Conservation (phyloP, 2,888 invertebrate species). For the Pollenia labialis region DNA sequence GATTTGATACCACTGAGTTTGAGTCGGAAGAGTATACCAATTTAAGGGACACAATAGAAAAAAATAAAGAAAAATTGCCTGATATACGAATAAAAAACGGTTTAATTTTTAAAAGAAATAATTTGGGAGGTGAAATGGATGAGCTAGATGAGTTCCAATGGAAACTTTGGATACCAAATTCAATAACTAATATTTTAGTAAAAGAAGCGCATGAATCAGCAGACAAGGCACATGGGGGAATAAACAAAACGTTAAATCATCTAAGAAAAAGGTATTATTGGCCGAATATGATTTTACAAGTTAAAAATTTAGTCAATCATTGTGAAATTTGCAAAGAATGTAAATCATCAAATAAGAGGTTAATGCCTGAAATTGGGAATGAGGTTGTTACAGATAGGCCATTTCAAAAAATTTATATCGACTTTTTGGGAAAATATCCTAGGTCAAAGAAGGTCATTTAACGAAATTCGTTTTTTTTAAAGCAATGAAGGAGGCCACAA, state of each 20-base stretch:
- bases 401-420: neutral
- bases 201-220: constrained; percentile 51
- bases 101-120: neutral
- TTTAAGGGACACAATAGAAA: neutral
- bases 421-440: constrained; percentile 32
- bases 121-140: no score
- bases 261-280: constrained; percentile 29
- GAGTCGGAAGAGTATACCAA: constrained; percentile 12
- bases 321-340: neutral
- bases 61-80: constrained; percentile 14
- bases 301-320: neutral
- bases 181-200: constrained; percentile 20
- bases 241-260: constrained; percentile 31
- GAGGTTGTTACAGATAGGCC: neutral
- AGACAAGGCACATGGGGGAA: constrained; percentile 54
- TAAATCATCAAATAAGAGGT: neutral
- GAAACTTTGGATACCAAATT: constrained; percentile 57
- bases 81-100: constrained; percentile 15
- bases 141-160: constrained; percentile 44
- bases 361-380: neutral
- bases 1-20: neutral
- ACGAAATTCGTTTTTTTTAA: constrained; percentile 16
- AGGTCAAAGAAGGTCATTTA: constrained; percentile 12
- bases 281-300: constrained; percentile 11
- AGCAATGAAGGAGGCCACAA: constrained; percentile 30